Evolutionary conservation across 2,888 invertebrate genomes (phyloP).

Genomic region (Teinopalpus imperialis): DNA sequence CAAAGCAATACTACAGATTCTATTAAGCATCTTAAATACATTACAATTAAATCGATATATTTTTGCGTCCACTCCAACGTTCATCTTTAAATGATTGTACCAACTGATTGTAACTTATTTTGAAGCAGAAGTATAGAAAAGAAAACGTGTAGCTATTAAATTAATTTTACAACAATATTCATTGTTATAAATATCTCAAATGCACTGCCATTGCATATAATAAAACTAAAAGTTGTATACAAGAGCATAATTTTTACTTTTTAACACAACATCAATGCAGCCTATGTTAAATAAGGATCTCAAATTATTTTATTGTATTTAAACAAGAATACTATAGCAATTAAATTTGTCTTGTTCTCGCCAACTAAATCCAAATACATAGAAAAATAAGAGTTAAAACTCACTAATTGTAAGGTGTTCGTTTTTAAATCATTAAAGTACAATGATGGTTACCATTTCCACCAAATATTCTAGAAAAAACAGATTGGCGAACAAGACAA

Average conservation of each 20-base stretch:
- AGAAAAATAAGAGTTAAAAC: not conserved
- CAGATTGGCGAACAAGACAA: slow-evolving; percentile 8
- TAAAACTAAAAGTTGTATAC: slow-evolving; percentile 32
- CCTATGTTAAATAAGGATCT: slow-evolving; percentile 30
- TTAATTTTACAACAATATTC: too few species aligned
- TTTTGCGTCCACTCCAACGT: too few species aligned
- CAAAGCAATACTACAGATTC: too few species aligned
- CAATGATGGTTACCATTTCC: slow-evolving; percentile 21
- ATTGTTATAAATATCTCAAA: too few species aligned
- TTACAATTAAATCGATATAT: too few species aligned
- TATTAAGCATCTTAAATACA: too few species aligned
- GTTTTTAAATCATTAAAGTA: not conserved
- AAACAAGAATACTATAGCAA: not conserved
- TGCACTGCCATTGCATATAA: slow-evolving; percentile 53
- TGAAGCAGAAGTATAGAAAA: too few species aligned
- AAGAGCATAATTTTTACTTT: not conserved
- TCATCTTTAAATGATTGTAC: too few species aligned
- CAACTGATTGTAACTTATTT: too few species aligned
- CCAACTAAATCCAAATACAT: slow-evolving; percentile 3
- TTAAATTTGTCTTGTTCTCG: slow-evolving; percentile 10
- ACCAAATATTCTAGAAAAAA: slow-evolving; percentile 8
- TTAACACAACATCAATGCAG: slow-evolving; percentile 2
- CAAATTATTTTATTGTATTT: slow-evolving; percentile 30
- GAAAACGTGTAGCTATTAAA: too few species aligned
- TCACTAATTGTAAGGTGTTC: not conserved